Evolutionary conservation across 1,140 invertebrate genomes (phyloP).

Genomic region (Oedothorax gibbosus): DNA sequence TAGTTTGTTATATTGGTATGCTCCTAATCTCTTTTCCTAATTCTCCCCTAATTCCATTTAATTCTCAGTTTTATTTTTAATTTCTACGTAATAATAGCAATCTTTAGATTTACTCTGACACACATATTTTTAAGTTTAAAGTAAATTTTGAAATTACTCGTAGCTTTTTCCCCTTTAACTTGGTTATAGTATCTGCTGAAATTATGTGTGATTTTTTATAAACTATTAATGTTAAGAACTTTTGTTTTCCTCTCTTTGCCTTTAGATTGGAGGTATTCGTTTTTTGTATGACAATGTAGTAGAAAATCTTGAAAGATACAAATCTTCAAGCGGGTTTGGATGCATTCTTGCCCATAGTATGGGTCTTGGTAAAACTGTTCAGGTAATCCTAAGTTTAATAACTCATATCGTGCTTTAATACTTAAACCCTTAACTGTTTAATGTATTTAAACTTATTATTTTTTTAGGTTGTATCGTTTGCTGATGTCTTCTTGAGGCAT

Average conservation of each 20-base stretch:
- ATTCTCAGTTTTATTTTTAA: too few relatives aligned
- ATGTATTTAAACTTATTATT: conserved; percentile 3
- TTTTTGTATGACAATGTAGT: conserved; percentile 98
- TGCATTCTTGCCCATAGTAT: conserved; percentile 99
- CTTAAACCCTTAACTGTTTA: too few relatives aligned
- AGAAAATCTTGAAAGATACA: conserved; percentile 88
- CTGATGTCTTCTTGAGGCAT: conserved; percentile 93
- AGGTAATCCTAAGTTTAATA: conserved; percentile 71
- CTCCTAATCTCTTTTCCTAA: too few relatives aligned
- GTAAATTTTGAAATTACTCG: not conserved
- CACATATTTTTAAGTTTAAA: conserved; percentile 1
- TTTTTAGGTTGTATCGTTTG: conserved; percentile 85
- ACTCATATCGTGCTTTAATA: not conserved
- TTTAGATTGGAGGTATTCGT: conserved; percentile 91
- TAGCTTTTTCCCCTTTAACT: not conserved
- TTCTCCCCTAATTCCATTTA: too few relatives aligned
- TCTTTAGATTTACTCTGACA: not conserved
- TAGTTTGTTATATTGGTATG: too few relatives aligned
- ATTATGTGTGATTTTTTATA: not conserved
- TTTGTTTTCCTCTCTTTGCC: not conserved
- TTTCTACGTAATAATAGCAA: too few relatives aligned
- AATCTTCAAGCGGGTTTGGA: conserved; percentile 92
- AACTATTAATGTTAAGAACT: not conserved
- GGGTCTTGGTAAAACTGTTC: conserved; percentile 99
- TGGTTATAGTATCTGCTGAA: not conserved